A percentile compares a stretch with the other conserved stretches of the same genome.
These are phyloP conservation scores for Taenaris catops DNA, from an alignment of 2,888 invertebrate genomes.

Conservation along the genomic window DNA sequence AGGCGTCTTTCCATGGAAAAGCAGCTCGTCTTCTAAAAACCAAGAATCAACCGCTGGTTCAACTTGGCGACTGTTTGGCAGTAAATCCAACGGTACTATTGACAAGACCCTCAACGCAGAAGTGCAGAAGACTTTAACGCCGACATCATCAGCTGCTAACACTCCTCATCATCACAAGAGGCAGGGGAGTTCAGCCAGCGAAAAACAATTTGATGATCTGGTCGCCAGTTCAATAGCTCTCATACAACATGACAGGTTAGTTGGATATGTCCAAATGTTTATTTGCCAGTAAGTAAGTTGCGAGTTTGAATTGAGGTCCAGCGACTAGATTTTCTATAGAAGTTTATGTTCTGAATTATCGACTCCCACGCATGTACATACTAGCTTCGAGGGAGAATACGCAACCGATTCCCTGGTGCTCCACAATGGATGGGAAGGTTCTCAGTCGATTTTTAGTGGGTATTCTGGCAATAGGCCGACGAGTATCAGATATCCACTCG, in stretches of 20 bases:
- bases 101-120: conserved; percentile 47
- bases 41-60: conserved; percentile 44
- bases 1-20: conserved; percentile 78
- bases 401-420: no score
- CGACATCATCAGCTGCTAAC: conserved; percentile 55
- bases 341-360: no score
- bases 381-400: no score
- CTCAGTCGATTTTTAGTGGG: no score
- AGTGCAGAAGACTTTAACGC: conserved; percentile 50
- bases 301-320: no score
- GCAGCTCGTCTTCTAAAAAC: conserved; percentile 49
- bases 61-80: conserved; percentile 62
- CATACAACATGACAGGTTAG: conserved; percentile 84
- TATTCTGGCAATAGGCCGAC: no score
- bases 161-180: conserved; percentile 67
- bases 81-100: conserved; percentile 59
- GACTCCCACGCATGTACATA: no score
- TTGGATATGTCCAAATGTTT: neutral
- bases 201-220: conserved; percentile 78
- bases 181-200: conserved; percentile 72
- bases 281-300: no score
- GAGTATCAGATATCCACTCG: no score
- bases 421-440: no score
- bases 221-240: conserved; percentile 86
- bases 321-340: no score